These are phyloP conservation scores for Microplitis mediator DNA, from an alignment of 1,140 invertebrate genomes.

Conservation along the genomic window DNA sequence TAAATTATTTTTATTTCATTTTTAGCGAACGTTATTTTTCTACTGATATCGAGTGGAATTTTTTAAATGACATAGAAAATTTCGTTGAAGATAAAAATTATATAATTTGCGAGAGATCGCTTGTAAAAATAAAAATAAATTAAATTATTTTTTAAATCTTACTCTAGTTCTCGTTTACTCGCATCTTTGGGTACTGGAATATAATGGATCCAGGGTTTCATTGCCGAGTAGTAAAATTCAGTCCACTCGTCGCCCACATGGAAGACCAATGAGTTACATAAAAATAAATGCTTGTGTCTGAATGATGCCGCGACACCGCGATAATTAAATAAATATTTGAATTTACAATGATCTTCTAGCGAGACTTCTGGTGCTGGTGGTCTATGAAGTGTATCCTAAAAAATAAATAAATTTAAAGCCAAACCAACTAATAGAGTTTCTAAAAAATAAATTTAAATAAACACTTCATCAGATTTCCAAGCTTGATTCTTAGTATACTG, in stretches of 20 bases:
- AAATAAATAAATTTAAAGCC: not conserved
- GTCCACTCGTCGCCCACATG: slow-evolving; percentile 94
- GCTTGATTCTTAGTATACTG: slow-evolving; percentile 98
- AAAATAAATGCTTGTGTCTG: slow-evolving; percentile 93
- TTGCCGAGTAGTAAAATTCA: slow-evolving; percentile 92
- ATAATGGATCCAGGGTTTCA: slow-evolving; percentile 97
- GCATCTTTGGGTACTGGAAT: slow-evolving; percentile 82
- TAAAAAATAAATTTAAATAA: slow-evolving; percentile 11
- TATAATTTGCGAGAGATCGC: too few species aligned
- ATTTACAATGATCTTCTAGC: slow-evolving; percentile 91
- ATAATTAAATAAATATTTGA: slow-evolving; percentile 96
- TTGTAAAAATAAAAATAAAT: not conserved
- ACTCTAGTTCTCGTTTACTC: slow-evolving; percentile 70
- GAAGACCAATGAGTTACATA: slow-evolving; percentile 93
- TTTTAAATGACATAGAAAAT: too few species aligned
- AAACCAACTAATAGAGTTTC: too few species aligned
- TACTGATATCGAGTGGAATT: too few species aligned
- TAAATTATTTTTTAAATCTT: slow-evolving; percentile 27
- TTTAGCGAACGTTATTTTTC: too few species aligned
- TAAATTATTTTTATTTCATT: not conserved
- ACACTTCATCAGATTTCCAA: slow-evolving; percentile 83
- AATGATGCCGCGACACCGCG: slow-evolving; percentile 96
- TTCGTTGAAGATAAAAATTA: too few species aligned
- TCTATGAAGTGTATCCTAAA: slow-evolving; percentile 82
- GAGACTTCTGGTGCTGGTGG: slow-evolving; percentile 85